A percentile compares a stretch with the other conserved stretches of the same genome.
These are phyloP conservation scores for Anser cygnoides DNA, from an alignment of 2,113 vertebrate genomes.

Conservation along the genomic window DNA sequence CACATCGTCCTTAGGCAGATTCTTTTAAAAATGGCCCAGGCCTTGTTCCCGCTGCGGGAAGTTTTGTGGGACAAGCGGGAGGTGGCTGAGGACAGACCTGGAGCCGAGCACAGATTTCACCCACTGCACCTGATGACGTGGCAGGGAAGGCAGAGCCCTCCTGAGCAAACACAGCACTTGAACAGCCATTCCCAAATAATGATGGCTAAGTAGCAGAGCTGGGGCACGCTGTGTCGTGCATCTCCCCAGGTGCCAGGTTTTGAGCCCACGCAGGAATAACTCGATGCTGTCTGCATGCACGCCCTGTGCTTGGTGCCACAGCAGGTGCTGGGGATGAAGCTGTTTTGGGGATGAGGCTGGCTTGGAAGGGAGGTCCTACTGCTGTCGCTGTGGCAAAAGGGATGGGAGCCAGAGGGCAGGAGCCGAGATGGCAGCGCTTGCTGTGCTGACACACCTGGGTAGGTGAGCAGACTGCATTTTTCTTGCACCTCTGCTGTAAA, in stretches of 20 bases:
- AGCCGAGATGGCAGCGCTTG: background rate
- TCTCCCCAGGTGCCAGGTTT: background rate
- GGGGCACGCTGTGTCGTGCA: accelerated
- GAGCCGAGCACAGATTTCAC: accelerated
- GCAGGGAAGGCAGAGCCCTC: background rate
- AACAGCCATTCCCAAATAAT: background rate
- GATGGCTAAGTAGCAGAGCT: background rate
- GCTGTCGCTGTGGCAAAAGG: background rate
- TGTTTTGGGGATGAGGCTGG: no score
- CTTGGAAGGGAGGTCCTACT: background rate
- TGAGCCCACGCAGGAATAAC: accelerated
- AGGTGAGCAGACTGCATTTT: accelerated
- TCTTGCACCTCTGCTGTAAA: background rate
- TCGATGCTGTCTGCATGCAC: accelerated
- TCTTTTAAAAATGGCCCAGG: background rate
- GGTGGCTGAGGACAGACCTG: background rate
- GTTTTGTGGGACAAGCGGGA: background rate
- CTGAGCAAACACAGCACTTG: background rate
- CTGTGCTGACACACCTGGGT: accelerated
- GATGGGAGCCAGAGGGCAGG: background rate
- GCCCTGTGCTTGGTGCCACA: accelerated
- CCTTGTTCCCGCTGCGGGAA: accelerated
- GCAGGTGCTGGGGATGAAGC: no score
- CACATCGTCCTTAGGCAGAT: background rate
- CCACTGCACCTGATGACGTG: accelerated